These are phyloP conservation scores for Nipponia nippon DNA, from an alignment of 2,113 vertebrate species.

Conservation along the genomic window DNA sequence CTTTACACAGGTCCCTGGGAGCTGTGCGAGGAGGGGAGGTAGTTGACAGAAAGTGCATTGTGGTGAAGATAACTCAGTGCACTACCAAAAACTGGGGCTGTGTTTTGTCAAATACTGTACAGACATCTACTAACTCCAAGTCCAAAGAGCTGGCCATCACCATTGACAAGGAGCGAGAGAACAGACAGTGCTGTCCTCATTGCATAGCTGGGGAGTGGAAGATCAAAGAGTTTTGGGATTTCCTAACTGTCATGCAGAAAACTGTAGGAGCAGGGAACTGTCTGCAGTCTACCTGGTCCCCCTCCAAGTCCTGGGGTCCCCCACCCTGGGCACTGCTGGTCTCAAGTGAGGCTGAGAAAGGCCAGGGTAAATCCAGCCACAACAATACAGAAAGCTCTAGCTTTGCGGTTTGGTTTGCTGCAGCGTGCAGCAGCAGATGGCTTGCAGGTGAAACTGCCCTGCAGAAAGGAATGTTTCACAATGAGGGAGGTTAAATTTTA, in stretches of 20 bases:
- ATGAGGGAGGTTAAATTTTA: not conserved
- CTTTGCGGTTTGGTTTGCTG: not conserved
- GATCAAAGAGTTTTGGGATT: not conserved
- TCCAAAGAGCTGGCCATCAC: not conserved
- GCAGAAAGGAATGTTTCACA: not conserved
- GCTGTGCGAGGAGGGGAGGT: not conserved
- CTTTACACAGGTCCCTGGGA: not conserved
- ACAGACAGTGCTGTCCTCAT: not conserved
- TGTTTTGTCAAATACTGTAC: accelerated
- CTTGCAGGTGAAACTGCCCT: not conserved
- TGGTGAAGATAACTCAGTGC: not conserved
- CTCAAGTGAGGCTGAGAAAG: not conserved
- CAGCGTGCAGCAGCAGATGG: not conserved
- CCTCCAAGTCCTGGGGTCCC: not conserved
- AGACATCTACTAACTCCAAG: accelerated
- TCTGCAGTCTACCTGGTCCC: not conserved
- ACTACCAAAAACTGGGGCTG: not conserved
- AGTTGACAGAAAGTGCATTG: accelerated
- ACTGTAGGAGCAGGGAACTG: not conserved
- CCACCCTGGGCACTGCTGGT: too few species aligned
- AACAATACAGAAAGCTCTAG: not conserved
- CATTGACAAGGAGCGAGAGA: not conserved
- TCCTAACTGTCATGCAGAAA: not conserved
- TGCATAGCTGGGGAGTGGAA: not conserved
- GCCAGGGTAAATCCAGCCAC: not conserved